Evolutionary conservation across 2,888 invertebrate species (phyloP).

Genomic region (Drosophila borborema): DNA sequence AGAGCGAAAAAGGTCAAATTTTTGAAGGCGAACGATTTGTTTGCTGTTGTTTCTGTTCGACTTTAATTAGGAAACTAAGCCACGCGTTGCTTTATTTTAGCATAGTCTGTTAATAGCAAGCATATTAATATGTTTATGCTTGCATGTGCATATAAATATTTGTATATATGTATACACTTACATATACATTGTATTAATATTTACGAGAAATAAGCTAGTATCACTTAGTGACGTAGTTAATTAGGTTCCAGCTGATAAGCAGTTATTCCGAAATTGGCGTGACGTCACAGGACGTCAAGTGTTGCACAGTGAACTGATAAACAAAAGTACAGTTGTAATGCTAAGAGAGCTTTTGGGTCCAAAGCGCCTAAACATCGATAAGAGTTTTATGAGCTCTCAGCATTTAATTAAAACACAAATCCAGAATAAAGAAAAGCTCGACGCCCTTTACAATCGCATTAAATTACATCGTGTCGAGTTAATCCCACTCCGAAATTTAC

Average conservation of each 20-base stretch:
- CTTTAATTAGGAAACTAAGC: slow-evolving; percentile 72
- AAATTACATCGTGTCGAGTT: slow-evolving; percentile 27
- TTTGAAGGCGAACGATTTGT: slow-evolving; percentile 62
- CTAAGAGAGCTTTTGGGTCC: slow-evolving; percentile 16
- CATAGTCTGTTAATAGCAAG: slow-evolving; percentile 45
- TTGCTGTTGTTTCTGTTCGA: slow-evolving; percentile 32
- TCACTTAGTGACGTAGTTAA: slow-evolving; percentile 14
- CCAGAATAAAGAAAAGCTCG: slow-evolving; percentile 15
- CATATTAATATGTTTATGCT: slow-evolving; percentile 1
- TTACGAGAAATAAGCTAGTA: not conserved
- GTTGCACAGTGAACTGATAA: slow-evolving; percentile 27
- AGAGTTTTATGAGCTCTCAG: slow-evolving; percentile 49
- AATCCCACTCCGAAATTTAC: slow-evolving; percentile 45
- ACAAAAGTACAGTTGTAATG: slow-evolving; percentile 40
- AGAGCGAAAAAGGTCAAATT: slow-evolving; percentile 74
- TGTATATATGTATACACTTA: not conserved
- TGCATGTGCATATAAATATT: not conserved
- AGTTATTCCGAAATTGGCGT: slow-evolving; percentile 8
- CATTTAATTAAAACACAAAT: slow-evolving; percentile 51
- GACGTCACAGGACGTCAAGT: slow-evolving; percentile 53
- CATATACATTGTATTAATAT: not conserved
- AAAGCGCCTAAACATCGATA: slow-evolving; percentile 44
- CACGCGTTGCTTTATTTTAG: slow-evolving; percentile 46
- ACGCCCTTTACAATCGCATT: slow-evolving; percentile 30
- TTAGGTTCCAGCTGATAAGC: slow-evolving; percentile 11